Base-by-base conservation (phyloP, 2,888 invertebrate genomes). In the Synergus umbraculus region DNA sequence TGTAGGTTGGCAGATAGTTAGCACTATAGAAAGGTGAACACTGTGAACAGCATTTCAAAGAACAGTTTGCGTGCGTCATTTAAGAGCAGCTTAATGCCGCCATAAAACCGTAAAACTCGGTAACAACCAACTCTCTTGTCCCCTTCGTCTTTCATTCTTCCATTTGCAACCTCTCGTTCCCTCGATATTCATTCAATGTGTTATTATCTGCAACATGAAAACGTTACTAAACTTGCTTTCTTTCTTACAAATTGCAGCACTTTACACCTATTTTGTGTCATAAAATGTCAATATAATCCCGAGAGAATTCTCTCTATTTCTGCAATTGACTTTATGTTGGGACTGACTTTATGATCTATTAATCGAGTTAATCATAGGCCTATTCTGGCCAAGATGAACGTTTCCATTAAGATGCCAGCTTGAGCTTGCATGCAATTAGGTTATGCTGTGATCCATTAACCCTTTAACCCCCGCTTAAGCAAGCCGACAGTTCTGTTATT, bases 391-490 rank as follows among this genome's bases (percentile, higher is more conserved):
- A 69, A 69, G 46, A 44, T 22, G 69, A 73, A 73, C 49, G 73
- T 49, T 73, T 73, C 54, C 73, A 73, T 73, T 73, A 54, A 73
- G 54, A 58, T 73, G 54, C 54, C 54, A 37, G 73, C n/a, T 13
- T 5, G 15, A 49, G 73, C 41, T 73, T 73, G 37, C 37, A 54
- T n/a, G 54, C 54, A 73, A 73, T 73, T 73, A 73, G 54, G 73
- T 73, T 73, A 73, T 73, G 73, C 37, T 73, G 37, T 73, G 73
- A 58, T 73, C 73, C 54, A 73, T 73, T 54, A 73, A 54, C 49
- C 54, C 73, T 58, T 41, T 73, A 73, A 73, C 54, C 29, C 54
- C 73, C 54, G 54, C 49, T 73, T 73, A 49, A 54, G 73, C 37
- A 37, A 73, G 29, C 29, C 54, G 73, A 73, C 73, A 73, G 41